A percentile compares a stretch with the other conserved stretches of the same genome.
Evolutionary conservation across 2,113 vertebrate species (phyloP).

Genomic region (Atlantisia rogersi): DNA sequence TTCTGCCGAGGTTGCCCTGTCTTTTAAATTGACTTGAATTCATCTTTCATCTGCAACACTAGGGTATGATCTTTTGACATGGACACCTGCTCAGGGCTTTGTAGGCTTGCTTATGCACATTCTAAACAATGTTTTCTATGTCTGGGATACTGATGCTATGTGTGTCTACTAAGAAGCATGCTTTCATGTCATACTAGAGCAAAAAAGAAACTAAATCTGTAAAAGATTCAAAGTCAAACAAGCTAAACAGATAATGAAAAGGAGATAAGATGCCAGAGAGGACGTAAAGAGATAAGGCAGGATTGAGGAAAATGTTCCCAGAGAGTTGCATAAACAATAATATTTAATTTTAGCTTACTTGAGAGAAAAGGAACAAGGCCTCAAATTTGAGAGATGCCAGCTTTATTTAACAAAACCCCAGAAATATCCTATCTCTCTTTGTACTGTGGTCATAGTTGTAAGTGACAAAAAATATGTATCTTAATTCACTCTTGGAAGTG

Average conservation of each 20-base stretch:
- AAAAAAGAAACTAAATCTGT: not conserved
- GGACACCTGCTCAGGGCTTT: not conserved
- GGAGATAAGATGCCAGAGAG: not conserved
- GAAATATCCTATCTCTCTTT: not conserved
- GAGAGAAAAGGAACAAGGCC: not conserved
- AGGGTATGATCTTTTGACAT: not conserved
- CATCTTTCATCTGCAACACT: not conserved
- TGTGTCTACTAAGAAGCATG: not conserved
- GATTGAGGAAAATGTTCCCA: not conserved
- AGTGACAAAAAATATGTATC: not conserved
- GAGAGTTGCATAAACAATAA: not conserved
- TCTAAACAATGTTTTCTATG: not conserved
- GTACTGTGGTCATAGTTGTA: not conserved
- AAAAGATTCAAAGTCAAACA: not conserved
- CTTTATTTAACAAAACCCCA: not conserved
- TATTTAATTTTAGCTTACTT: not conserved
- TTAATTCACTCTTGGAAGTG: not conserved
- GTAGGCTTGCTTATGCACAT: not conserved
- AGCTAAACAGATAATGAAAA: not conserved
- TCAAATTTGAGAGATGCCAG: not conserved
- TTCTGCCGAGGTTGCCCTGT: not conserved
- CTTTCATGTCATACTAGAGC: not conserved
- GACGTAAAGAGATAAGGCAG: not conserved
- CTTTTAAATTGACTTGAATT: not conserved
- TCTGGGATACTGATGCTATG: not conserved